phyloP scores from a whole-genome alignment of 2,888 invertebrate species.

The Stratiomys singularior region DNA sequence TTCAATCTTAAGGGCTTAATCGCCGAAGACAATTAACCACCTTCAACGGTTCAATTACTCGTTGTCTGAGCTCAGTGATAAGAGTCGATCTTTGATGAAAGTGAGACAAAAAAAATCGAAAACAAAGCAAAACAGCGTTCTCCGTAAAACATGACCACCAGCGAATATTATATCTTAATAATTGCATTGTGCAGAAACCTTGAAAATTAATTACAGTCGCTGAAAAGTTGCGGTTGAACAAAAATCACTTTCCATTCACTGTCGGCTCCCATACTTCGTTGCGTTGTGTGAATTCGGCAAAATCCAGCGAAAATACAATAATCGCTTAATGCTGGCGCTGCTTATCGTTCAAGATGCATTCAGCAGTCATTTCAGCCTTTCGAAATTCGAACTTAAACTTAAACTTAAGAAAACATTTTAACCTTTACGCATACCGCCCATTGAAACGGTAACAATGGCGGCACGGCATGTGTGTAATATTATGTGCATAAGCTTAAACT shows the following conservation, averaged over 20 bases:
- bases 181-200: conserved; percentile 9
- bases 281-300: neutral
- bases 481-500: neutral
- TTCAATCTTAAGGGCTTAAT: conserved; percentile 1
- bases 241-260: neutral
- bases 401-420: conserved; percentile 1
- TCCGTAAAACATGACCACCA: neutral
- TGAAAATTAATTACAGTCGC: conserved; percentile 15
- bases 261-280: neutral
- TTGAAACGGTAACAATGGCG: conserved; percentile 7
- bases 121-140: too few relatives aligned
- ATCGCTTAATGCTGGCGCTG: neutral
- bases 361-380: neutral
- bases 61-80: too few relatives aligned
- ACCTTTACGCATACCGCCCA: conserved; percentile 16
- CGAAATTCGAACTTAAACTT: neutral
- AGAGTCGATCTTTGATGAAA: too few relatives aligned
- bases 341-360: conserved; percentile 5
- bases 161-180: neutral
- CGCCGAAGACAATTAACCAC: neutral
- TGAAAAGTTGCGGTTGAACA: neutral
- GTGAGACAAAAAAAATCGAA: too few relatives aligned
- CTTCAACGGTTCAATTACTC: neutral
- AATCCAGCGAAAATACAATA: neutral
- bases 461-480: neutral